phyloP scores from a whole-genome alignment of 2,888 invertebrate genomes.

The Drosophila buzzatii region DNA sequence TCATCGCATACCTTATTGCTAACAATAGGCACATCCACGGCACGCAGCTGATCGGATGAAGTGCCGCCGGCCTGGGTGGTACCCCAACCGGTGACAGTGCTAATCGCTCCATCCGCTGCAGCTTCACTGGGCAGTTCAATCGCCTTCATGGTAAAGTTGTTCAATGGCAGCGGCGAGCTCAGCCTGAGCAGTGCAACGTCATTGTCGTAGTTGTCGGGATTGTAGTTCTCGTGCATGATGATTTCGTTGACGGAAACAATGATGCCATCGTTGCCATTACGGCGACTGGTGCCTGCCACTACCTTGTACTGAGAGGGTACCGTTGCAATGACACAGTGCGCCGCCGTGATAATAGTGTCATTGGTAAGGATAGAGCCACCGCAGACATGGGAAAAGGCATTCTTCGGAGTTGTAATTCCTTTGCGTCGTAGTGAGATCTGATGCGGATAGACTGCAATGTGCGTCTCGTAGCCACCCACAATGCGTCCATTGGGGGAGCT shows the following conservation, averaged over 20 bases:
- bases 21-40: slow-evolving; percentile 76
- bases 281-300: slow-evolving; percentile 87
- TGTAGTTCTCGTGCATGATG: slow-evolving; percentile 86
- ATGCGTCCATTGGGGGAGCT: slow-evolving; percentile 65
- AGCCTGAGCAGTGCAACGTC: slow-evolving; percentile 86
- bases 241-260: slow-evolving; percentile 86
- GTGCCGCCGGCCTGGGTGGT: slow-evolving; percentile 58
- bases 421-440: slow-evolving; percentile 78
- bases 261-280: slow-evolving; percentile 85
- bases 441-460: slow-evolving; percentile 72
- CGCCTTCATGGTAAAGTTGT: slow-evolving; percentile 73
- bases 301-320: slow-evolving; percentile 76
- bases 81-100: slow-evolving; percentile 80
- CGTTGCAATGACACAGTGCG: slow-evolving; percentile 74
- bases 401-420: slow-evolving; percentile 34
- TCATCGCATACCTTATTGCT: slow-evolving; percentile 59
- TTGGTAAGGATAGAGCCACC: slow-evolving; percentile 75
- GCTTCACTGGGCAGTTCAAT: slow-evolving; percentile 62
- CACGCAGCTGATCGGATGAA: slow-evolving; percentile 61
- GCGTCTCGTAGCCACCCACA: slow-evolving; percentile 72
- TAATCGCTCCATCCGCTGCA: slow-evolving; percentile 46
- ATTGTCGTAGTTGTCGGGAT: slow-evolving; percentile 84
- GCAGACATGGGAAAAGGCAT: slow-evolving; percentile 69
- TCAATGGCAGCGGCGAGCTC: slow-evolving; percentile 67
- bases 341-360: slow-evolving; percentile 73